Base-by-base conservation (phyloP, 1,140 invertebrate species). In the Musca vetustissima region DNA sequence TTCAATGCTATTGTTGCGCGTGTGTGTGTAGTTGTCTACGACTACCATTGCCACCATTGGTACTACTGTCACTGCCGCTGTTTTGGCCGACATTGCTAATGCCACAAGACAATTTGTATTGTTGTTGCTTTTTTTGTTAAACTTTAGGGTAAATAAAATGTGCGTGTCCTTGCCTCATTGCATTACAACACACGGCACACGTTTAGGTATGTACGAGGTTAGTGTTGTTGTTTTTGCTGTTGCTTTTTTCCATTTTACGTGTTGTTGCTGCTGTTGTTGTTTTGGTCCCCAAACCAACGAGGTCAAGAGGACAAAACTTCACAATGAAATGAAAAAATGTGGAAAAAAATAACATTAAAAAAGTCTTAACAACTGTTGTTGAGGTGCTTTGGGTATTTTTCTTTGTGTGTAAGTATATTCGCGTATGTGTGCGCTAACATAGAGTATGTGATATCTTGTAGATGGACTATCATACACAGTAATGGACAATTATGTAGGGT, bases 161-260 rank as follows among this genome's bases (percentile, higher is more conserved):
- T 61, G 57, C 57, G 57, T 61, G 57, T 61, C 57, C 28, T 61
- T 61, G 57, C 57, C 57, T 61, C 53, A 57, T 57, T 57, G 53
- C 53, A 28, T 57, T 32, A 43, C 36, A 43, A 43, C 36, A 43
- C 11, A 43, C 36, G 36, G 11, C 36, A 43, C 36, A 8, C 36
- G 36, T 43, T 43, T 43, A 43, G 36, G 36, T 43, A 43, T 43
- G 24, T n/a, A 24, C 28, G 24, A 17, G 28, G 24, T 57, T n/a
- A n/a, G n/a, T n/a, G n/a, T n/a, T n/a, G n/a, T n/a, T n/a, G n/a
- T n/a, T n/a, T n/a, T n/a, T n/a, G n/a, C n/a, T n/a, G n/a, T n/a
- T n/a, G n/a, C n/a, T n/a, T n/a, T n/a, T n/a, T n/a, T n/a, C n/a
- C n/a, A n/a, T n/a, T n/a, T n/a, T n/a, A n/a, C n/a, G n/a, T n/a